A percentile compares a stretch with the other conserved stretches of the same genome.
phyloP scores from a whole-genome alignment of 2,797 vertebrate species.

The Melopsittacus undulatus region DNA sequence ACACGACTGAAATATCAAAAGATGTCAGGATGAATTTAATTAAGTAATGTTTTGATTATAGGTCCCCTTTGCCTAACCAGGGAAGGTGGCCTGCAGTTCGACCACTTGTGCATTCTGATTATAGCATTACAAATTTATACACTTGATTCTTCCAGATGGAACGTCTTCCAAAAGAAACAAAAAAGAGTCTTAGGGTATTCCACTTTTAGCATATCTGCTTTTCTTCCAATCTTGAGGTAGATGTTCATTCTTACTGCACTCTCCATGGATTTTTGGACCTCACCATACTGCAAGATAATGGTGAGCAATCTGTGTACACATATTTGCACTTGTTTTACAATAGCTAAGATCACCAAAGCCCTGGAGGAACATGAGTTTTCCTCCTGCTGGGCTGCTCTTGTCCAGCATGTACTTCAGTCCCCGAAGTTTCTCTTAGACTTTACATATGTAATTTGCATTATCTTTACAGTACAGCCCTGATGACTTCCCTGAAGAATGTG shows the following conservation, averaged over 20 bases:
- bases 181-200: background rate
- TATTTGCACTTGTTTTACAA: background rate
- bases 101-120: background rate
- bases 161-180: background rate
- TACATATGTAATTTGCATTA: background rate
- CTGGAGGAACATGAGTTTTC: background rate
- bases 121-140: background rate
- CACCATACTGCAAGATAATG: background rate
- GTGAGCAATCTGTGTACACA: too few species aligned
- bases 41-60: background rate
- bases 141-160: background rate
- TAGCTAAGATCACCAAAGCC: background rate
- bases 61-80: background rate
- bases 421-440: background rate
- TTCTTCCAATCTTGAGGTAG: background rate
- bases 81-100: background rate
- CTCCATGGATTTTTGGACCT: background rate
- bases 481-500: background rate
- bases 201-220: accelerated
- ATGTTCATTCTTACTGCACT: background rate
- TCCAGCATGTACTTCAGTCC: background rate
- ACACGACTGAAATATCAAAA: background rate
- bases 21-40: background rate
- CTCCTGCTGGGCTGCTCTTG: background rate
- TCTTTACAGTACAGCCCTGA: background rate